phyloP scores from a whole-genome alignment of 30 jellyfish, hydroid and myxozoan genomes.

The Aurelia aurita region DNA sequence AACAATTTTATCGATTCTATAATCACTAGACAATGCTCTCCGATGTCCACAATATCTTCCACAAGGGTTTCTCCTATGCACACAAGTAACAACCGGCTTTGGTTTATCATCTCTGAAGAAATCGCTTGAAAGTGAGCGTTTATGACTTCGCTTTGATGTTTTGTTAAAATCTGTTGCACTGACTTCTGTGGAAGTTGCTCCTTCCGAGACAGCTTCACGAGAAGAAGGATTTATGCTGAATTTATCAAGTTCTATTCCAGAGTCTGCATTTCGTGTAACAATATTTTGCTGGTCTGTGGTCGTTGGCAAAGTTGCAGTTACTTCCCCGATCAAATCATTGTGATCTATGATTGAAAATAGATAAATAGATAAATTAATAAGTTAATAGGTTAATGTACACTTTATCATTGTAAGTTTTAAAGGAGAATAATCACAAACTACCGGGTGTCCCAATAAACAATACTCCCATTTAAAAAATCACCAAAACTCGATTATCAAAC shows the following conservation, averaged over 20 bases:
- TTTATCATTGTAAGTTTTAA: too few species aligned
- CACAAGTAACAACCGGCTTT: slow-evolving; percentile 74
- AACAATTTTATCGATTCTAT: slow-evolving; percentile 53
- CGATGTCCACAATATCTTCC: slow-evolving; percentile 96
- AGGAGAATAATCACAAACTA: too few species aligned
- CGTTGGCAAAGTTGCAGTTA: slow-evolving; percentile 43
- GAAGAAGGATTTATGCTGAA: slow-evolving; percentile 14
- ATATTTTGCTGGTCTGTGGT: slow-evolving; percentile 18
- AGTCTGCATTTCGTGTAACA: slow-evolving; percentile 39
- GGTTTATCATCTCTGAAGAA: slow-evolving; percentile 62
- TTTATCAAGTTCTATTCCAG: slow-evolving; percentile 64
- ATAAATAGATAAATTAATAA: too few species aligned
- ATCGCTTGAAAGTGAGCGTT: slow-evolving; percentile 72
- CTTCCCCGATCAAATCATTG: slow-evolving; percentile 69
- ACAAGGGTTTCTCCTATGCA: slow-evolving; percentile 92
- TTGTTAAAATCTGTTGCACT: slow-evolving; percentile 1
- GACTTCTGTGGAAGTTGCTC: slow-evolving; percentile 1
- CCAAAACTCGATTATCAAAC: too few species aligned
- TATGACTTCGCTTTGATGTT: slow-evolving; percentile 30
- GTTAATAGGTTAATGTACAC: too few species aligned
- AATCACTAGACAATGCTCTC: slow-evolving; percentile 87
- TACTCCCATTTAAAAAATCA: too few species aligned
- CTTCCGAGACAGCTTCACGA: neutral
- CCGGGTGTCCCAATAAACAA: too few species aligned
- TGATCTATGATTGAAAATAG: slow-evolving; percentile 1